Conservation (phyloP, 2,888 invertebrate genomes). For the Troilus luridus region DNA sequence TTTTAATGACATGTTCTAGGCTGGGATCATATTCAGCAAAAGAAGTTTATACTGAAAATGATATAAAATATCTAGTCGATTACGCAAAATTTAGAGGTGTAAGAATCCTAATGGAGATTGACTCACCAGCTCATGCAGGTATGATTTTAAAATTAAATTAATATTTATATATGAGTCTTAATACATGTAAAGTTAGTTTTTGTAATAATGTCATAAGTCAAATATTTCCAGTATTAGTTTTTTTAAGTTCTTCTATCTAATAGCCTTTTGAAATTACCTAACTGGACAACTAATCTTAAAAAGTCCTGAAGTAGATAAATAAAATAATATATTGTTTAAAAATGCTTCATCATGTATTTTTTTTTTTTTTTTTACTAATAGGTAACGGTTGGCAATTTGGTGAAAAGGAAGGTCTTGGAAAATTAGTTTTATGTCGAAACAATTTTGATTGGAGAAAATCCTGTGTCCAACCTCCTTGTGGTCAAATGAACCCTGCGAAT, state of each 20-base stretch:
- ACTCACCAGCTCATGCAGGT: constrained; percentile 89
- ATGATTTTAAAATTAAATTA: constrained; percentile 59
- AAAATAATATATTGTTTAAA: neutral
- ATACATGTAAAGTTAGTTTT: neutral
- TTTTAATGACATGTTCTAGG: constrained; percentile 69
- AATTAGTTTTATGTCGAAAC: constrained; percentile 78
- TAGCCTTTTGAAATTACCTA: neutral
- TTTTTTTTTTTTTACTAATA: neutral
- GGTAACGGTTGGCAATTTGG: constrained; percentile 89
- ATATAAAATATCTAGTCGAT: constrained; percentile 78
- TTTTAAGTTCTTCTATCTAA: neutral
- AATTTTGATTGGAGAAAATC: constrained; percentile 79
- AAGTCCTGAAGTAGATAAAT: neutral
- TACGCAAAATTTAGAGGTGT: constrained; percentile 87
- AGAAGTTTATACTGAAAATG: constrained; percentile 78
- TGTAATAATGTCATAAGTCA: neutral
- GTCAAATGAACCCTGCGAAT: constrained; percentile 86
- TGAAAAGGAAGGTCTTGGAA: constrained; percentile 73
- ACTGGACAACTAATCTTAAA: neutral
- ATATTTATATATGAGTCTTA: neutral
- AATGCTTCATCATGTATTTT: neutral
- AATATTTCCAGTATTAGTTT: neutral
- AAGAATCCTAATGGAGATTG: constrained; percentile 88
- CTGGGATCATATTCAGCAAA: constrained; percentile 81
- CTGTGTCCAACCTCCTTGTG: constrained; percentile 89